A percentile compares a stretch with the other conserved stretches of the same genome.
These are phyloP conservation scores for Lonchura striata DNA, from an alignment of 2,113 vertebrate species.

Conservation along the genomic window DNA sequence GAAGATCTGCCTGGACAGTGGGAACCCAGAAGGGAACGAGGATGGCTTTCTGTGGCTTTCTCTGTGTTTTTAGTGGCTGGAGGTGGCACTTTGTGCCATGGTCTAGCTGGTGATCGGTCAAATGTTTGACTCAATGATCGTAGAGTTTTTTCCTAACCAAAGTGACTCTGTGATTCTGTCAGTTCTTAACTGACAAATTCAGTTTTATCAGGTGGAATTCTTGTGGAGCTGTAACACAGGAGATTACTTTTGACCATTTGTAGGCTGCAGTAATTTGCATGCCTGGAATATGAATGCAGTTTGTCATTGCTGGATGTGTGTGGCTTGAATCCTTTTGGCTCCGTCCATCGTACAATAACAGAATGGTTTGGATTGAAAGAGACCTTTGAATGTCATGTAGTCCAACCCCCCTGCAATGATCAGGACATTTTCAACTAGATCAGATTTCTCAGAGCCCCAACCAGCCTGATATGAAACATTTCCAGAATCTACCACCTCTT, in stretches of 20 bases:
- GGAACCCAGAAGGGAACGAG: background rate
- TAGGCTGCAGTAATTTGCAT: background rate
- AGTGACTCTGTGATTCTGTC: background rate
- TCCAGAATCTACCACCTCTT: background rate
- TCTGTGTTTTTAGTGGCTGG: background rate
- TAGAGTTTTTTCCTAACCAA: background rate
- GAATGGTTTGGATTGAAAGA: background rate
- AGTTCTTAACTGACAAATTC: background rate
- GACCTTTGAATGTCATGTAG: background rate
- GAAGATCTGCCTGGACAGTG: background rate
- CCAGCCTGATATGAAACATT: background rate
- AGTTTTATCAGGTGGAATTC: background rate
- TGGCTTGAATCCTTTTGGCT: background rate
- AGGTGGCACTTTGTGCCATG: background rate
- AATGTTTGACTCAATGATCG: background rate
- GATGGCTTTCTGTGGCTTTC: background rate
- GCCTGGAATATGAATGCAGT: background rate
- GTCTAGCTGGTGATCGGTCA: background rate
- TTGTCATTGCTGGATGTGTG: background rate
- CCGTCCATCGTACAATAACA: background rate
- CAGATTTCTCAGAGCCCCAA: accelerated
- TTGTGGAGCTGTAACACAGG: background rate
- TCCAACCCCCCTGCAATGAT: background rate
- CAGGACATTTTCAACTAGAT: background rate
- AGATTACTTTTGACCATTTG: background rate